A percentile compares a stretch with the other conserved stretches of the same genome.
Evolutionary conservation across 2,797 vertebrate species (phyloP).

Genomic region (Crossoptilon crossoptilon): DNA sequence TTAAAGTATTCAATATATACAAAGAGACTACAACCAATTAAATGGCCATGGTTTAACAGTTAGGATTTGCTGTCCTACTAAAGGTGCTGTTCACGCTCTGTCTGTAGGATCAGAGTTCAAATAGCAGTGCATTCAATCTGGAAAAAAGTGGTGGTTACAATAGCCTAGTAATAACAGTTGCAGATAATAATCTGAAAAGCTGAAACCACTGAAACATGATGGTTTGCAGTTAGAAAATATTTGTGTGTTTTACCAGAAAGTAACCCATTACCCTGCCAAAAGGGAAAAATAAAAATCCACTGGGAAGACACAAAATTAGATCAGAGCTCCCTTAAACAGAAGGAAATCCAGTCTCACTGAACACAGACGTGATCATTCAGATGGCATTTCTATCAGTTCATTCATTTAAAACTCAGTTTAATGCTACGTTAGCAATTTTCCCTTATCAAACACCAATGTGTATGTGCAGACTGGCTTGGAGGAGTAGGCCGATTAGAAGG

Average conservation of each 20-base stretch:
- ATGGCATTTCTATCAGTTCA: conserved; percentile 10
- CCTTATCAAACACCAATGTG: background rate
- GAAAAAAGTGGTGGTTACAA: conserved; percentile 32
- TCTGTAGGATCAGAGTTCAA: conserved; percentile 45
- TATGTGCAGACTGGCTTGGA: background rate
- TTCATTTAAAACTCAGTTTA: conserved; percentile 30
- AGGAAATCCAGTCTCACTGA: conserved; percentile 29
- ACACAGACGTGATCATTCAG: background rate
- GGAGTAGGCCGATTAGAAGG: background rate
- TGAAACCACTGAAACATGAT: conserved; percentile 29
- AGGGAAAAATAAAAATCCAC: conserved; percentile 58
- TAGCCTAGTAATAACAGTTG: background rate
- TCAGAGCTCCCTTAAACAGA: conserved; percentile 32
- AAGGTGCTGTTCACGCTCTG: conserved; percentile 3
- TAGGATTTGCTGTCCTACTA: background rate
- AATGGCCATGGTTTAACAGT: background rate
- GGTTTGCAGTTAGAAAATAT: conserved; percentile 51
- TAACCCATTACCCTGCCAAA: background rate
- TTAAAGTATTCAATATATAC: background rate
- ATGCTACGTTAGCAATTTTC: background rate
- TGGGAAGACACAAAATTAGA: conserved; percentile 42
- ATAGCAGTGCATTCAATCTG: conserved; percentile 30
- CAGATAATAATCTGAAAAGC: conserved; percentile 46
- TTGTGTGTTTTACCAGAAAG: conserved; percentile 46
- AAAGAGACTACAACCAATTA: background rate